phyloP scores from a whole-genome alignment of 2,797 vertebrate genomes.

The Psittacula derbiana region DNA sequence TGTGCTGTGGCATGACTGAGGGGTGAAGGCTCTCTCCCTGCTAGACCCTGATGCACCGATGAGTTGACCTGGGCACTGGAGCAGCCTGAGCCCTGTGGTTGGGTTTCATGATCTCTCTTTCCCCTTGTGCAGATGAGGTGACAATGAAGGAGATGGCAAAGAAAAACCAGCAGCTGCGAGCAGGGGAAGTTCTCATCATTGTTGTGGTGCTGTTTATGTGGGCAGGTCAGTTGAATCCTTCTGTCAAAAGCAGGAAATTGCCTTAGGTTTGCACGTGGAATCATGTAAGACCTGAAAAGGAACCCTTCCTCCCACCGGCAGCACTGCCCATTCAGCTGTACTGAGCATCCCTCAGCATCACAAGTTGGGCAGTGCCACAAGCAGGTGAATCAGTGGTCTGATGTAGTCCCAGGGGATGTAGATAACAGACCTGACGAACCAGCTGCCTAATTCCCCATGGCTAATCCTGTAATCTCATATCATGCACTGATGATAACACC shows the following conservation, averaged over 20 bases:
- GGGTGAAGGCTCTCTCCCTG: not conserved
- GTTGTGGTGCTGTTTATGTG: constrained; percentile 96
- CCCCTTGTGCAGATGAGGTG: constrained; percentile 84
- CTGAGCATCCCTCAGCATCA: not conserved
- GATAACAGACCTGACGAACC: not conserved
- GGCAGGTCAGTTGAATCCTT: constrained; percentile 83
- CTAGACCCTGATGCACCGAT: not conserved
- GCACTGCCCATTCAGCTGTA: rapidly evolving
- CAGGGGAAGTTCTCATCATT: constrained; percentile 94
- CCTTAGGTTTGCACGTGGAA: not conserved
- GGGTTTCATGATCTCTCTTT: not conserved
- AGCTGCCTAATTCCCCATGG: not conserved
- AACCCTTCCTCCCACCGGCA: not conserved
- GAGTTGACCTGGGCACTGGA: rapidly evolving
- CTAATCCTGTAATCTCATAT: not conserved
- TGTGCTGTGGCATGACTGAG: rapidly evolving
- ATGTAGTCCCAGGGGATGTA: not conserved
- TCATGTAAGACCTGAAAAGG: not conserved
- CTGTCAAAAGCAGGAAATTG: rapidly evolving
- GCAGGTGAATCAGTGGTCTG: not conserved
- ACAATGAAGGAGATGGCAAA: constrained; percentile 88
- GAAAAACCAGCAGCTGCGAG: constrained; percentile 86
- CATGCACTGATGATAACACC: not conserved
- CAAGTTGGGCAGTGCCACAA: not conserved
- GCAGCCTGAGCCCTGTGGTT: rapidly evolving